Evolutionary conservation across 2,113 vertebrate species (phyloP).

Genomic region (Clarias macrocephalus): DNA sequence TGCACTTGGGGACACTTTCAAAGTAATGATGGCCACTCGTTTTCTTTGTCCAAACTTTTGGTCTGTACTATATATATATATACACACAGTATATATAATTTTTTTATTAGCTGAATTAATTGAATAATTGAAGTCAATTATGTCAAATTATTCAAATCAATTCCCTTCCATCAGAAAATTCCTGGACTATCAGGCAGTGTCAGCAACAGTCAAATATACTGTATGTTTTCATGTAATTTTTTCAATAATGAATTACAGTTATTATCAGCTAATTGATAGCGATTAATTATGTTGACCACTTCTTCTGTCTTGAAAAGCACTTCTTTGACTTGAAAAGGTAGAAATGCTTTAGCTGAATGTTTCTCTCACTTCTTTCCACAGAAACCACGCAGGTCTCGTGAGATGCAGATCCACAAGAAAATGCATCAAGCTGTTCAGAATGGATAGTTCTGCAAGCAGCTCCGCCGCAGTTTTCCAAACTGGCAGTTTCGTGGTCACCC

Average conservation of each 20-base stretch:
- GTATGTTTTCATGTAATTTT: neutral
- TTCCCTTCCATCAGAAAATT: neutral
- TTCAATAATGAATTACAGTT: neutral
- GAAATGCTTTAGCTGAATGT: neutral
- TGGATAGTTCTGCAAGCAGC: too few species aligned
- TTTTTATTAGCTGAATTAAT: neutral
- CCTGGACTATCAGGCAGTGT: neutral
- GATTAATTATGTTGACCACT: neutral
- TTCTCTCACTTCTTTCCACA: neutral
- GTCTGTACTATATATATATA: too few species aligned
- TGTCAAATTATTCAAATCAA: slow-evolving; percentile 8
- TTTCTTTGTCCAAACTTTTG: too few species aligned
- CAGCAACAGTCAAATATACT: neutral
- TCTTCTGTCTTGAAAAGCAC: neutral
- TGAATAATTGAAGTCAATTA: slow-evolving; percentile 2
- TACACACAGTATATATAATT: too few species aligned
- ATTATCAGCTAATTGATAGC: neutral
- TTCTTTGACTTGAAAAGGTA: neutral
- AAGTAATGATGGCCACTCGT: too few species aligned
- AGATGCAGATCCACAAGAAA: too few species aligned
- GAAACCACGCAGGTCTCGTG: neutral
- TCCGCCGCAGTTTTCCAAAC: too few species aligned
- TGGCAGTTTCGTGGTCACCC: too few species aligned
- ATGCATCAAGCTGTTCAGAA: too few species aligned
- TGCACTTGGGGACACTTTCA: too few species aligned